Evolutionary conservation across 2,113 vertebrate species (phyloP).

Genomic region (Egretta garzetta): DNA sequence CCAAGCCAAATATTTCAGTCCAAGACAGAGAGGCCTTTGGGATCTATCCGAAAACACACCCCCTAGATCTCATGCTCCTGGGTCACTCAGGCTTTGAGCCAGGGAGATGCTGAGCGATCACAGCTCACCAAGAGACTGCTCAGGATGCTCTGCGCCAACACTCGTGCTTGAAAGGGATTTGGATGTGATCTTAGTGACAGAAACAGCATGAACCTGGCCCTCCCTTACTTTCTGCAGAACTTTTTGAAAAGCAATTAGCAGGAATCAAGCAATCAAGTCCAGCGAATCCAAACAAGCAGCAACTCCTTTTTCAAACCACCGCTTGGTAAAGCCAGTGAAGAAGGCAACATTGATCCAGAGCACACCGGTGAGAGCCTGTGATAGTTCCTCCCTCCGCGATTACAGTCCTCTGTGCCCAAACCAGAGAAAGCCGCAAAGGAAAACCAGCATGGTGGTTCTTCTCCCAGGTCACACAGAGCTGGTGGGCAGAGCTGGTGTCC

Average conservation of each 20-base stretch:
- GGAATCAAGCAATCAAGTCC: not conserved
- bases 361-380: not conserved
- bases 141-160: not conserved
- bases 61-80: not conserved
- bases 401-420: not conserved
- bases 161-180: not conserved
- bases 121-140: not conserved
- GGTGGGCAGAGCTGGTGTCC: not conserved
- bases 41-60: not conserved
- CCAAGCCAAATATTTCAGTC: not conserved
- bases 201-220: not conserved
- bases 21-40: not conserved
- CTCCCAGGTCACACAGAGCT: not conserved
- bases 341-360: not conserved
- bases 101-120: not conserved
- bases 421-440: not conserved
- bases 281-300: not conserved
- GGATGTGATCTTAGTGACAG: not conserved
- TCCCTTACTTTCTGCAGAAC: not conserved
- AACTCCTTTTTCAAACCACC: not conserved
- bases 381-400: not conserved
- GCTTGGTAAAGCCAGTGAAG: not conserved
- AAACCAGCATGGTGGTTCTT: rapidly evolving
- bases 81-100: not conserved
- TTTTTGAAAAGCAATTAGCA: not conserved